phyloP scores from a whole-genome alignment of 1,140 invertebrate genomes.

The Eumaeus atala region DNA sequence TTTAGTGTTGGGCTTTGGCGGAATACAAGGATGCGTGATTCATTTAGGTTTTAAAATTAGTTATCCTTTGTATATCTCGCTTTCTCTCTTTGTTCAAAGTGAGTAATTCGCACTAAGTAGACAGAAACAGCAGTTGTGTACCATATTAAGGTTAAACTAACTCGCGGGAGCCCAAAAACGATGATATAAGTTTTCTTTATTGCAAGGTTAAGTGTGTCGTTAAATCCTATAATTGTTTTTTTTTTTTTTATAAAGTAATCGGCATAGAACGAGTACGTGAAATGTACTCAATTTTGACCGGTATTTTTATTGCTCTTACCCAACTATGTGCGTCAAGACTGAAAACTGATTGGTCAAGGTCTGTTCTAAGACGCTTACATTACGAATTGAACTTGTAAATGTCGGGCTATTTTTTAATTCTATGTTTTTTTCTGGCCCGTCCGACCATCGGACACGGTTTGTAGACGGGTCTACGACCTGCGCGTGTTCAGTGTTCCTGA shows the following conservation, averaged over 20 bases:
- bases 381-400: conserved; percentile 2
- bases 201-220: too few species aligned
- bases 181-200: too few species aligned
- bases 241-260: too few species aligned
- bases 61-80: conserved; percentile 1
- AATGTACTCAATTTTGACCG: too few species aligned
- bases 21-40: conserved; percentile 5
- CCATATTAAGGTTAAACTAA: too few species aligned
- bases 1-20: neutral
- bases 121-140: too few species aligned
- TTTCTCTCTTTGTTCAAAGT: neutral
- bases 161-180: too few species aligned
- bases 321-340: too few species aligned
- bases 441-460: conserved; percentile 1
- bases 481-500: conserved; percentile 4
- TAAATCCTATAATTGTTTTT: too few species aligned
- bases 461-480: conserved; percentile 7
- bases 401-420: neutral
- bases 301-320: too few species aligned
- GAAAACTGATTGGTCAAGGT: conserved; percentile 4
- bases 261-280: too few species aligned
- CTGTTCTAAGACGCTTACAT: neutral
- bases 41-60: conserved; percentile 2
- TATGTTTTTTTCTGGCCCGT: neutral
- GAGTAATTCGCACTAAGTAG: too few species aligned